A percentile compares a stretch with the other conserved stretches of the same genome.
phyloP scores from a whole-genome alignment of 1,140 invertebrate genomes.

The Drosophila arawakana region DNA sequence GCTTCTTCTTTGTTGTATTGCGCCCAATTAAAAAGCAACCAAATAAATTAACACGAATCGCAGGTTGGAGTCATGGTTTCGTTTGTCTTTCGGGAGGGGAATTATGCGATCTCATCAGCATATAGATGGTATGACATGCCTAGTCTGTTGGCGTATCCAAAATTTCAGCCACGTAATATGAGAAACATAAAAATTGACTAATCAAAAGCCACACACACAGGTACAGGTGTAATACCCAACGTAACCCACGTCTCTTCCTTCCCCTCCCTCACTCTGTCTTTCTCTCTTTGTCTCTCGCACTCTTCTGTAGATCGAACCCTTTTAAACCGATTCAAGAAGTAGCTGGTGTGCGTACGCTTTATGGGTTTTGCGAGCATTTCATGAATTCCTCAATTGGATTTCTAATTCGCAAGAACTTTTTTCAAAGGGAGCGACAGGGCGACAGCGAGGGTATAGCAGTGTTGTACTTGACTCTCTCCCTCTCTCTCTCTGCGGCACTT shows the following conservation, averaged over 20 bases:
- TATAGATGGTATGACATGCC: slow-evolving; percentile 12
- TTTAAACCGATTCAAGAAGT: background rate
- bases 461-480: background rate
- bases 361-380: slow-evolving; percentile 43
- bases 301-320: background rate
- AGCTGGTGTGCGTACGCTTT: slow-evolving; percentile 34
- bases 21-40: slow-evolving; percentile 46
- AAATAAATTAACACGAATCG: slow-evolving; percentile 40
- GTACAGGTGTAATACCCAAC: slow-evolving; percentile 19
- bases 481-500: slow-evolving; percentile 14
- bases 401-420: slow-evolving; percentile 47
- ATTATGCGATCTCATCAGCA: slow-evolving; percentile 21
- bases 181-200: slow-evolving; percentile 55
- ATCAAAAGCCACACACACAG: slow-evolving; percentile 30
- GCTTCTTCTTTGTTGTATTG: background rate
- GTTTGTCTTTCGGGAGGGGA: background rate
- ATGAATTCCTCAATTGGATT: slow-evolving; percentile 44
- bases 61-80: background rate
- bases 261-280: background rate
- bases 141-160: slow-evolving; percentile 12
- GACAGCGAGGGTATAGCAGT: background rate
- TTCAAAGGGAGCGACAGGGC: background rate
- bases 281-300: background rate
- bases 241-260: background rate
- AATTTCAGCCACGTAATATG: slow-evolving; percentile 50